Conservation (phyloP, 2,888 invertebrate species). For the Parasteatoda lunata region DNA sequence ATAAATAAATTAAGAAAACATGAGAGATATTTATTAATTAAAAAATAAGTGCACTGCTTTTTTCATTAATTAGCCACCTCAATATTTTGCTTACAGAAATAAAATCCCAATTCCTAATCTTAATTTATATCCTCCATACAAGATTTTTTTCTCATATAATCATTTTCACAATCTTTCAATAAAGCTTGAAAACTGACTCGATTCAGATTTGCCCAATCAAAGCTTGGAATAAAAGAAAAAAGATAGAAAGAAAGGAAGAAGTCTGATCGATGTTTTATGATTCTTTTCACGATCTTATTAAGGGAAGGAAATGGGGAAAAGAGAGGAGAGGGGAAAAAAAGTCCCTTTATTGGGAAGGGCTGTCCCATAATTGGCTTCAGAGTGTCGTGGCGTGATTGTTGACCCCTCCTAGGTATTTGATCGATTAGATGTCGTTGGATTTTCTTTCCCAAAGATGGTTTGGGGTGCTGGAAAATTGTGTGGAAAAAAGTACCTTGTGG, state of each 20-base stretch:
- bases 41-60: too few relatives aligned
- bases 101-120: too few relatives aligned
- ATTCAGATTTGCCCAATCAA: too few relatives aligned
- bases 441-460: constrained; percentile 1
- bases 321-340: neutral
- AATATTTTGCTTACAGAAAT: too few relatives aligned
- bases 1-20: too few relatives aligned
- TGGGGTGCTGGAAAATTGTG: constrained; percentile 4
- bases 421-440: constrained; percentile 52
- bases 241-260: neutral
- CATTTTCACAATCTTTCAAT: too few relatives aligned
- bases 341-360: constrained; percentile 23
- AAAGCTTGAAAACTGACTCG: too few relatives aligned
- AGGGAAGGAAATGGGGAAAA: constrained; percentile 9
- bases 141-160: too few relatives aligned
- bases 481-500: constrained; percentile 6
- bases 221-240: neutral
- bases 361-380: constrained; percentile 56
- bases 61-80: too few relatives aligned
- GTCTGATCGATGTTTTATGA: constrained; percentile 27
- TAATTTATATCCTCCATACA: too few relatives aligned
- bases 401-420: constrained; percentile 51
- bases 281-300: constrained; percentile 47
- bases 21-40: too few relatives aligned
- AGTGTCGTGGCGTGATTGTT: constrained; percentile 64